A percentile compares a stretch with the other conserved stretches of the same genome.
Conservation (phyloP, 2,888 invertebrate species). For the Azorinus chamasolen region DNA sequence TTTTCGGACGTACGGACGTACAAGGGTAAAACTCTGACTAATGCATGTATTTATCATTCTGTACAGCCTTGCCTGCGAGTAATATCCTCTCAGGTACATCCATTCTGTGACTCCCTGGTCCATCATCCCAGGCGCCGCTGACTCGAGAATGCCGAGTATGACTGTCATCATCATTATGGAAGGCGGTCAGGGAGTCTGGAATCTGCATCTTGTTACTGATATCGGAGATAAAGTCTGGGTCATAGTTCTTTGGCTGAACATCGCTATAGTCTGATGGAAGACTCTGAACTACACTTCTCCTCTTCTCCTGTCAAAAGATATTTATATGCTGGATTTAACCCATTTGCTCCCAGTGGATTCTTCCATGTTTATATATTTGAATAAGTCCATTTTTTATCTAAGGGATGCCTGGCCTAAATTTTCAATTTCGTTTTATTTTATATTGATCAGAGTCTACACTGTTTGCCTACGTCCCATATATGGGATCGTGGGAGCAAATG, state of each 20-base stretch:
- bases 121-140: conserved; percentile 25
- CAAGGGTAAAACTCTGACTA: too few species aligned
- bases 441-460: too few species aligned
- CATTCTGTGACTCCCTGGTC: conserved; percentile 88
- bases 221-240: conserved; percentile 92
- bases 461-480: too few species aligned
- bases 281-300: conserved; percentile 68
- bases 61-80: conserved; percentile 90
- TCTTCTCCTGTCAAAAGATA: conserved; percentile 3
- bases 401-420: too few species aligned
- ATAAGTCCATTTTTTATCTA: too few species aligned
- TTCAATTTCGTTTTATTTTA: too few species aligned
- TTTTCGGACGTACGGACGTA: too few species aligned
- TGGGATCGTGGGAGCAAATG: too few species aligned
- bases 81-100: conserved; percentile 97
- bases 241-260: conserved; percentile 87
- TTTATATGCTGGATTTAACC: too few species aligned
- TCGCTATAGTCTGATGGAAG: conserved; percentile 81
- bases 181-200: conserved; percentile 49
- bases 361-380: too few species aligned
- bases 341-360: too few species aligned
- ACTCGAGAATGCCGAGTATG: conserved; percentile 14
- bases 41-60: too few species aligned
- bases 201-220: conserved; percentile 93
- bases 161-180: conserved; percentile 14